Percentiles rank a stretch among this genome's conserved stretches.
Conservation (phyloP, 1,140 invertebrate species). For the Pseudoatta argentina region DNA sequence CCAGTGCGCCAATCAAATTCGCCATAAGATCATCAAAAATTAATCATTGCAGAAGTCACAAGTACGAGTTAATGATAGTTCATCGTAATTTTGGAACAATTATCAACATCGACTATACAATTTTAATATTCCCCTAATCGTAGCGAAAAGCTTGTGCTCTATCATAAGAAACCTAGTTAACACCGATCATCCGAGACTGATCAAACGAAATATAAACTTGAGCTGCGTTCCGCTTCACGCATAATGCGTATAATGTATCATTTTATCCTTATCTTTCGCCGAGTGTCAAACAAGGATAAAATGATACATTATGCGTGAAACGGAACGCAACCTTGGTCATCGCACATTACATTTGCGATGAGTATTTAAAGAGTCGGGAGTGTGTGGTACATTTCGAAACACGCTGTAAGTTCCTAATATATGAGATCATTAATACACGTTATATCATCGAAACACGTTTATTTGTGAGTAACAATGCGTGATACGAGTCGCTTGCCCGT, state of each 20-base stretch:
- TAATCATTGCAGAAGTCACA: conserved; percentile 20
- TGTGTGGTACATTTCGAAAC: neutral
- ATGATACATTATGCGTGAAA: too few species aligned
- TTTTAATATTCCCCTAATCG: conserved; percentile 23
- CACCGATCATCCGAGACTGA: conserved; percentile 46
- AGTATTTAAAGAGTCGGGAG: neutral
- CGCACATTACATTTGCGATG: neutral
- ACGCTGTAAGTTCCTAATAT: neutral
- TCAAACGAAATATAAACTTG: conserved; percentile 7
- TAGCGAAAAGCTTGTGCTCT: conserved; percentile 14
- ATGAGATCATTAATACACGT: conserved; percentile 44
- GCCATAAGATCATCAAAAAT: conserved; percentile 37
- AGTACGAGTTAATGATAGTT: conserved; percentile 30
- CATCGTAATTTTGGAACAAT: conserved; percentile 52
- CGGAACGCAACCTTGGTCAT: neutral
- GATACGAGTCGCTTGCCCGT: conserved; percentile 47
- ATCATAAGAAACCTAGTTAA: conserved; percentile 49
- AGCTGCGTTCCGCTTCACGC: too few species aligned
- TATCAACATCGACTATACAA: neutral
- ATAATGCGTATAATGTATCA: too few species aligned
- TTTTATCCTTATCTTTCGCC: too few species aligned
- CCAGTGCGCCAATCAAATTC: too few species aligned
- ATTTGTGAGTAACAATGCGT: conserved; percentile 53
- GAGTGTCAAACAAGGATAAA: too few species aligned
- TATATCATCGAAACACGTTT: conserved; percentile 39